Evolutionary conservation across 2,797 vertebrate genomes (phyloP), one percentile per base, ranked within the genome.

Genomic region (Lithobates pipiens): DNA sequence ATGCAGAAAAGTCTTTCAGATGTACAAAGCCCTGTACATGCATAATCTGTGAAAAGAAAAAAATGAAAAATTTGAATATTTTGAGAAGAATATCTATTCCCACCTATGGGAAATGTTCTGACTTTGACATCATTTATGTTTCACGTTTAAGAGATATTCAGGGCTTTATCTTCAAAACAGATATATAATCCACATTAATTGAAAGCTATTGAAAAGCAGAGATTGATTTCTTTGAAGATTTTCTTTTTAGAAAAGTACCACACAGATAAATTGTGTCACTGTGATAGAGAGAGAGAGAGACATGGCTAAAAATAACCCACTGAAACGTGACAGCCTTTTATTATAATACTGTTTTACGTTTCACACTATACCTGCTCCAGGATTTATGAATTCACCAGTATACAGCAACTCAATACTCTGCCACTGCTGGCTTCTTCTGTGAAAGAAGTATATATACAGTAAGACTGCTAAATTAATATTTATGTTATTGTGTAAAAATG

Each of bases 221-320:
- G n/a, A 65, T 71, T 71, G 69, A 71, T 71, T 71, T 34, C 29
- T 71, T 71, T 71, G 69, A 71, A 36, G 21, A 36, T 71, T 71
- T 16, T 8, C 29, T 36, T 54, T 16, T 71, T 39, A 21, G 29
- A 71, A 71, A 39, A 71, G 32, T 71, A 71, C 29, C 29, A 39
- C 29, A 23, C 18, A 21, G 69, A 34, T 34, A 72, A 18, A 72
- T 18, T 4, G 16, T 72, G 32, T 21, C 36, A 23, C 36, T 65
- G 61, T 65, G 61, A 65, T 25, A 65, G 61, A 65, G 0, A 65
- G 21, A 63, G 23, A 63, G 0, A 65, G 21, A 18, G 50, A 54
- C 61, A 65, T 65, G 50, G 13, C n/a, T 65, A 65, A 25, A 65
- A 21, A 65, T 65, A 23, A 25, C 61, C 61, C 23, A 65, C 61